phyloP scores from a whole-genome alignment of 1,140 invertebrate genomes.

The Sycophila sp. region DNA sequence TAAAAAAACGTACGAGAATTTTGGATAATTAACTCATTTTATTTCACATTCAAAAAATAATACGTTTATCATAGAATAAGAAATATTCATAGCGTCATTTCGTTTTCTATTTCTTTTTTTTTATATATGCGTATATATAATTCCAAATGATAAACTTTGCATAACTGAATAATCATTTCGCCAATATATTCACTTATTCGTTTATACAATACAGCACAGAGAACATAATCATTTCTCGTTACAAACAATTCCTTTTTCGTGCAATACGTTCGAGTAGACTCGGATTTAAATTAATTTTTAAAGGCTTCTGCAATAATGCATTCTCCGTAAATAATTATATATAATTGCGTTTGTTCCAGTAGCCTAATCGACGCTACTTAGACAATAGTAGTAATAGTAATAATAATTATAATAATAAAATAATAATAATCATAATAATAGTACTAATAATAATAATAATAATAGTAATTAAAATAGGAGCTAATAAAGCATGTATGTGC shows the following conservation, averaged over 20 bases:
- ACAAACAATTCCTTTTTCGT: constrained; percentile 31
- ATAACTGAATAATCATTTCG: constrained; percentile 27
- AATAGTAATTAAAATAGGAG: constrained; percentile 3
- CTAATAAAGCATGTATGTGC: constrained; percentile 21
- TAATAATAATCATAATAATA: background rate
- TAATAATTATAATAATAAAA: background rate
- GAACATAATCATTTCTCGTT: constrained; percentile 20
- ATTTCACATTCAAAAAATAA: constrained; percentile 40
- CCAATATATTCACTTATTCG: constrained; percentile 1
- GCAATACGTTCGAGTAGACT: constrained; percentile 25
- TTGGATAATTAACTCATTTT: constrained; percentile 37
- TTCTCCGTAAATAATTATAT: constrained; percentile 1
- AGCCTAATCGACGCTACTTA: constrained; percentile 14
- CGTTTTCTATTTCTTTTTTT: constrained; percentile 1
- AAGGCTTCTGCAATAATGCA: constrained; percentile 36
- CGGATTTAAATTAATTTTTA: constrained; percentile 24
- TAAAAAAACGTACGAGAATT: constrained; percentile 31
- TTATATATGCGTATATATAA: no score
- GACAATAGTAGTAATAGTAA: background rate
- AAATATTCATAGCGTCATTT: constrained; percentile 25
- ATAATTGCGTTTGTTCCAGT: constrained; percentile 10
- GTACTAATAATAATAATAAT: background rate
- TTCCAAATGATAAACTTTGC: constrained; percentile 31
- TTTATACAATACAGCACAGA: constrained; percentile 37
- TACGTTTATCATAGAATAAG: constrained; percentile 27